phyloP scores from a whole-genome alignment of 2,888 invertebrate species.

The Dynastes tityus region DNA sequence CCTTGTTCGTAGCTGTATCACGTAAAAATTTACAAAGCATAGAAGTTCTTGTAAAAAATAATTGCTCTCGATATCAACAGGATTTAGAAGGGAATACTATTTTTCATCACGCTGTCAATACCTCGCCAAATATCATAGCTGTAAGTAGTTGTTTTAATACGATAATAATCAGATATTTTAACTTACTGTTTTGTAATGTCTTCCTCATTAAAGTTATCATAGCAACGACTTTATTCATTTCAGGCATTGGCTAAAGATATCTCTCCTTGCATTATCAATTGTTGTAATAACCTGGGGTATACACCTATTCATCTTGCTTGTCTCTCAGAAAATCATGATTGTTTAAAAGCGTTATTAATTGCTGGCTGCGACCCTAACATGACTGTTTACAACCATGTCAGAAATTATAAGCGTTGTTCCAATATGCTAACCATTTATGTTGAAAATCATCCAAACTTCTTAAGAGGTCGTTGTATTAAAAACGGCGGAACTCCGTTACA shows the following conservation, averaged over 20 bases:
- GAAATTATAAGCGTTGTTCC: conserved; percentile 65
- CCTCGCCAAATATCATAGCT: conserved; percentile 87
- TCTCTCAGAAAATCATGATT: conserved; percentile 87
- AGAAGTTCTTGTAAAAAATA: conserved; percentile 76
- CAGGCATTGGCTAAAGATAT: conserved; percentile 70
- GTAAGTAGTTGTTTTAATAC: conserved; percentile 70
- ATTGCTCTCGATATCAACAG: conserved; percentile 79
- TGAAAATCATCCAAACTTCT: conserved; percentile 80
- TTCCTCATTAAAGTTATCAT: too few relatives aligned
- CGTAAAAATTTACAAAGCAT: conserved; percentile 80
- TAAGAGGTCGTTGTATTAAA: conserved; percentile 88
- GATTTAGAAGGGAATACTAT: conserved; percentile 87
- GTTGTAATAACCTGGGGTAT: conserved; percentile 84
- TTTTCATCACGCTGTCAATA: conserved; percentile 90
- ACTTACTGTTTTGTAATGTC: too few relatives aligned
- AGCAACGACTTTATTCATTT: not conserved
- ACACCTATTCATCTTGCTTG: conserved; percentile 92
- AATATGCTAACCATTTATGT: conserved; percentile 82
- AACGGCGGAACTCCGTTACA: conserved; percentile 93
- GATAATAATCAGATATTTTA: too few relatives aligned
- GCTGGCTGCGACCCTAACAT: conserved; percentile 92
- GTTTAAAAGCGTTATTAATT: conserved; percentile 86
- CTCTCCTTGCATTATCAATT: conserved; percentile 75
- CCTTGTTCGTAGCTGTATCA: conserved; percentile 89
- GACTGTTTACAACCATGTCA: conserved; percentile 69